Conservation (phyloP, 2,888 invertebrate species). For the Apamea crenata region DNA sequence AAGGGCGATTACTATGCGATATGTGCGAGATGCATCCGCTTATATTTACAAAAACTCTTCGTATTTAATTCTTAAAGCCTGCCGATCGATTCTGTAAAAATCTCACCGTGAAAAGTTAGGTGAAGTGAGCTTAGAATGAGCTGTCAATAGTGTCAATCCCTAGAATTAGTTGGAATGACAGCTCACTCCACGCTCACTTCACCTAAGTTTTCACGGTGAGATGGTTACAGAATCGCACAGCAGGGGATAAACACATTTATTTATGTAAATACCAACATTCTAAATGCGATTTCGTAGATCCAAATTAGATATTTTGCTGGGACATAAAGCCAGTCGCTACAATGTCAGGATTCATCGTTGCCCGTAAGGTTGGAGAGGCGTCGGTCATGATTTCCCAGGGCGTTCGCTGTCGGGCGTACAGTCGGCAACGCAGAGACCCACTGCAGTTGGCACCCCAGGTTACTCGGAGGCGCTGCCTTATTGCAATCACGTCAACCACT, state of each 20-base stretch:
- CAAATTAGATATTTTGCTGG: conserved; percentile 39
- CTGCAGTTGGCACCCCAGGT: conserved; percentile 66
- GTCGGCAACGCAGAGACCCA: conserved; percentile 68
- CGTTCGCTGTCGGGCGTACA: conserved; percentile 79
- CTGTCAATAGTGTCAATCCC: too few species aligned
- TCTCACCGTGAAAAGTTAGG: too few species aligned
- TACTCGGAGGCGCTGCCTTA: conserved; percentile 69
- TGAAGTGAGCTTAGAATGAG: too few species aligned
- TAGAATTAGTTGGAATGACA: too few species aligned
- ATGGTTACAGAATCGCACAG: too few species aligned
- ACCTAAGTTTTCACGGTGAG: too few species aligned
- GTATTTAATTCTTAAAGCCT: background rate
- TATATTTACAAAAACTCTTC: conserved; percentile 24
- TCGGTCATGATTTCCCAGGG: conserved; percentile 87
- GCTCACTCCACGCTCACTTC: too few species aligned
- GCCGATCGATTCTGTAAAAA: too few species aligned
- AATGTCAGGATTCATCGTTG: conserved; percentile 69
- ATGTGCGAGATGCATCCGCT: conserved; percentile 62
- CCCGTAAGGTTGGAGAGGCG: conserved; percentile 69
- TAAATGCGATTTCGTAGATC: conserved; percentile 25
- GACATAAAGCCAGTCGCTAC: conserved; percentile 58
- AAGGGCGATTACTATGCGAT: conserved; percentile 82
- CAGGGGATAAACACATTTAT: background rate
- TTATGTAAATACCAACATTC: background rate
- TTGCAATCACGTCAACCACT: conserved; percentile 76